Conservation (phyloP, 1,140 invertebrate genomes). For the Eufriesea mexicana region DNA sequence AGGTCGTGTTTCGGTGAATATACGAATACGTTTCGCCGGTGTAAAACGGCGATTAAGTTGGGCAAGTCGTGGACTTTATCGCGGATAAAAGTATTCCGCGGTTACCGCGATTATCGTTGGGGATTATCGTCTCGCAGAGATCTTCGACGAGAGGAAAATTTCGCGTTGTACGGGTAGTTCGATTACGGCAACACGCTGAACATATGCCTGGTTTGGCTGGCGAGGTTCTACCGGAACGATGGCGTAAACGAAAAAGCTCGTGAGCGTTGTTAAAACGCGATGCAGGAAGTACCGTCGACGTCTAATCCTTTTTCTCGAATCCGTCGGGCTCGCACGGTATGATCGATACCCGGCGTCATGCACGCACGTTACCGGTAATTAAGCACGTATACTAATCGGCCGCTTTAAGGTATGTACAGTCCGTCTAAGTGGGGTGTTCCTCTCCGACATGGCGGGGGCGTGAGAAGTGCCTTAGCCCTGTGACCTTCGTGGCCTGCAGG, state of each 20-base stretch:
- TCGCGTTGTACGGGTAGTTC: no score
- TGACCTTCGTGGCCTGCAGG: constrained; percentile 77
- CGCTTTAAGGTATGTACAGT: constrained; percentile 77
- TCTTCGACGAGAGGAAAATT: no score
- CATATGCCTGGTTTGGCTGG: no score
- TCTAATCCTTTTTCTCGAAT: constrained; percentile 6
- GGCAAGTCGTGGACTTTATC: no score
- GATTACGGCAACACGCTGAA: no score
- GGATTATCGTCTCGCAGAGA: no score
- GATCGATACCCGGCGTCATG: constrained; percentile 78
- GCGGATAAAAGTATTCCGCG: no score
- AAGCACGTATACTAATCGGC: constrained; percentile 80
- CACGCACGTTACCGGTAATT: constrained; percentile 79
- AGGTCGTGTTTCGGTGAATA: no score
- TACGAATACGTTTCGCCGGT: no score
- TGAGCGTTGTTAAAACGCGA: not conserved
- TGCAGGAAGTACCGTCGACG: constrained; percentile 28
- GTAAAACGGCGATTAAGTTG: no score
- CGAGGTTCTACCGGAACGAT: not conserved
- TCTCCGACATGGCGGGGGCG: constrained; percentile 78
- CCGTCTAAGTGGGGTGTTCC: constrained; percentile 78
- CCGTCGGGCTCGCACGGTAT: constrained; percentile 48
- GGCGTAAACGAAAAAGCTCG: not conserved
- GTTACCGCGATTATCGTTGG: no score
- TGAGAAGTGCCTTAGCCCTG: constrained; percentile 82